These are phyloP conservation scores for Periophthalmus modestus DNA, from an alignment of 2,113 vertebrate species.

Conservation along the genomic window DNA sequence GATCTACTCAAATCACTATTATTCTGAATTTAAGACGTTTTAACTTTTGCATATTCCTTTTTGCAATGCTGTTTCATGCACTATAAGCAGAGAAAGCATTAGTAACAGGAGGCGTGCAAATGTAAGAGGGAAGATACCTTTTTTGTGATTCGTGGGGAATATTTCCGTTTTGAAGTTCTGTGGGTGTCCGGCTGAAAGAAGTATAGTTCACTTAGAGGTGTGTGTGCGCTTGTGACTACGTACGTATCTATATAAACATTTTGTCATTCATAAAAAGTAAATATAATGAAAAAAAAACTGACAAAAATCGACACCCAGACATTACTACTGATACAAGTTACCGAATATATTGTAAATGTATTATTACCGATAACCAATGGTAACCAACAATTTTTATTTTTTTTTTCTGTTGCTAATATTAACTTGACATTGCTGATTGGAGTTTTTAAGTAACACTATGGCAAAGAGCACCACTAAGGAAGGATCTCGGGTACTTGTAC, in stretches of 20 bases:
- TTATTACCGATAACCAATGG: too few species aligned
- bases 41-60: conserved; percentile 7
- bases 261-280: neutral
- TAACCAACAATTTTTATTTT: too few species aligned
- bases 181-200: conserved; percentile 81
- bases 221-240: conserved; percentile 11
- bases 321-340: neutral
- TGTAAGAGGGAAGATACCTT: conserved; percentile 75
- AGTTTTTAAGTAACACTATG: too few species aligned
- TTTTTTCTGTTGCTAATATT: too few species aligned
- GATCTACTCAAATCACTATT: neutral
- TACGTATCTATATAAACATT: neutral
- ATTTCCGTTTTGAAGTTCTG: conserved; percentile 87
- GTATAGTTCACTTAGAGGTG: conserved; percentile 42
- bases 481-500: too few species aligned
- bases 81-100: neutral
- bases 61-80: conserved; percentile 17
- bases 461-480: too few species aligned
- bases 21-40: neutral
- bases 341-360: too few species aligned
- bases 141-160: conserved; percentile 84
- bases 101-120: conserved; percentile 19
- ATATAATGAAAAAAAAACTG: neutral
- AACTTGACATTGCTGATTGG: too few species aligned
- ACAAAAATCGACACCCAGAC: neutral